These are phyloP conservation scores for Drosophila cognata DNA, from an alignment of 2,888 invertebrate species.

Conservation along the genomic window DNA sequence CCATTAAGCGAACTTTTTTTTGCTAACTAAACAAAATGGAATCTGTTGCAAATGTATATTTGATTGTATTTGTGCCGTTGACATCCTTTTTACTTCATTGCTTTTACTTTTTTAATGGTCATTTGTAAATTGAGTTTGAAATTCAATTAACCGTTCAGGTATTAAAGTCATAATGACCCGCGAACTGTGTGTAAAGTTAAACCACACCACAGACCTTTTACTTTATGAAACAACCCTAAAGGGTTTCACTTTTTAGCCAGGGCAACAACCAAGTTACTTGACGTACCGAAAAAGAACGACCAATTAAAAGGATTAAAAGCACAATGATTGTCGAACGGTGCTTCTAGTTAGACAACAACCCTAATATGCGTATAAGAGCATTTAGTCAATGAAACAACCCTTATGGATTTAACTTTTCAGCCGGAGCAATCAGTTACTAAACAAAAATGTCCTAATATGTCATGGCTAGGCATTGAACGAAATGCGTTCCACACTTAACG, in stretches of 20 bases:
- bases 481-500: not conserved
- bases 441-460: not conserved
- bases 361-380: not conserved
- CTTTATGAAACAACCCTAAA: accelerated
- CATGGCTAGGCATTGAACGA: not conserved
- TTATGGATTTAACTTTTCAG: not conserved
- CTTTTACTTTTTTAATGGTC: conserved; percentile 4
- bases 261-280: not conserved
- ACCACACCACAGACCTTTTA: not conserved
- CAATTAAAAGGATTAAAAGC: not conserved
- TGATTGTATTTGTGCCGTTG: conserved; percentile 22
- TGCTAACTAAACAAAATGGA: conserved; percentile 36
- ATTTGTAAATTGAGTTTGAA: conserved; percentile 22
- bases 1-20: conserved; percentile 41
- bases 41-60: conserved; percentile 30
- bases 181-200: not conserved
- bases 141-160: conserved; percentile 6
- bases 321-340: not conserved
- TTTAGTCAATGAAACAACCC: not conserved
- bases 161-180: not conserved
- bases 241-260: not conserved
- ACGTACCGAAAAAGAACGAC: not conserved
- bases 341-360: not conserved
- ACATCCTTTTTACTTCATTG: not conserved
- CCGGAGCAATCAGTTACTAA: not conserved